A percentile compares a stretch with the other conserved stretches of the same genome.
These are phyloP conservation scores for Chelon auratus DNA, from an alignment of 2,797 vertebrate genomes.

Conservation along the genomic window DNA sequence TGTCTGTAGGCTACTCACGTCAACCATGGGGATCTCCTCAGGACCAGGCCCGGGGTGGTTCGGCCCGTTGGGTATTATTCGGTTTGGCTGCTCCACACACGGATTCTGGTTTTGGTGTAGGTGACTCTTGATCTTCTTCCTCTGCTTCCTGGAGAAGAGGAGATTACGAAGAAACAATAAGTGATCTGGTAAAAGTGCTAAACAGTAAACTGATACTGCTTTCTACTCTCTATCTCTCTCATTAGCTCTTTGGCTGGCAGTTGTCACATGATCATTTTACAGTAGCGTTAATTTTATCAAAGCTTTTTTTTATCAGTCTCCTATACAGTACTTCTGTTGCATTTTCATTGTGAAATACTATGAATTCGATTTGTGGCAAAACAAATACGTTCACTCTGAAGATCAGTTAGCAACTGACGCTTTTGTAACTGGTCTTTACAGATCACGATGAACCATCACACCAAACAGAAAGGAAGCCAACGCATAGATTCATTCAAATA, in stretches of 20 bases:
- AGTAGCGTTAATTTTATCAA: background rate
- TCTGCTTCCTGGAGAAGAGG: conserved; percentile 88
- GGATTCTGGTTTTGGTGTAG: conserved; percentile 95
- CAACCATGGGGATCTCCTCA: conserved; percentile 95
- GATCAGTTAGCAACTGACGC: background rate
- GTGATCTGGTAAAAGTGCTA: background rate
- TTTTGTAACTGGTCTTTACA: background rate
- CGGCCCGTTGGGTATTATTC: conserved; percentile 90
- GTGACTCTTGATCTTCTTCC: conserved; percentile 95
- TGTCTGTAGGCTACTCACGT: conserved; percentile 85
- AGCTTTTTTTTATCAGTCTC: background rate
- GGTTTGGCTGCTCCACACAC: conserved; percentile 93
- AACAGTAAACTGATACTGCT: background rate
- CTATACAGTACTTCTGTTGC: background rate
- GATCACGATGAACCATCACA: background rate
- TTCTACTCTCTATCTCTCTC: no score
- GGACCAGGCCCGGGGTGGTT: conserved; percentile 90
- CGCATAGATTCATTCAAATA: background rate
- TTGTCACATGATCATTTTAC: conserved; percentile 7
- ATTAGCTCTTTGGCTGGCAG: background rate
- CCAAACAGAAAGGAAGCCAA: background rate
- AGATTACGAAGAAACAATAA: conserved; percentile 29
- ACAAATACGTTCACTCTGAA: background rate
- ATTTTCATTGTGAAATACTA: background rate
- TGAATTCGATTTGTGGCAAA: background rate